Conservation (phyloP, 2,113 vertebrate species). For the Daubentonia madagascariensis region DNA sequence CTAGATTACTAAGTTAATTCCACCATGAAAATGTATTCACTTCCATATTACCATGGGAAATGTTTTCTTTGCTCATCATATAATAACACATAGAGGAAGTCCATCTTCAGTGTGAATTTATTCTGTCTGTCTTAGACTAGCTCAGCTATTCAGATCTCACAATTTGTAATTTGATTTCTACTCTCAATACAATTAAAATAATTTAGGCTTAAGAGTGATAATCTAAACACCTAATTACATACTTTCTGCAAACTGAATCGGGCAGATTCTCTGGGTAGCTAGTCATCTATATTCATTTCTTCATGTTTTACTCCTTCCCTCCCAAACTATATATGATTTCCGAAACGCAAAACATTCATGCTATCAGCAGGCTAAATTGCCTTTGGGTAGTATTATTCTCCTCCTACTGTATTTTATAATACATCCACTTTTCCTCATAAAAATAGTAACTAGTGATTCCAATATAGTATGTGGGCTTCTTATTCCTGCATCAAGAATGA, state of each 20-base stretch:
- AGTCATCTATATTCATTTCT: neutral
- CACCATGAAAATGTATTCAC: neutral
- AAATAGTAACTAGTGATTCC: neutral
- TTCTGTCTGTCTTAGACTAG: neutral
- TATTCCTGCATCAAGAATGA: neutral
- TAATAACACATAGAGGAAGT: neutral
- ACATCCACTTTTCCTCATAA: neutral
- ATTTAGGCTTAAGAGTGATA: conserved; percentile 4
- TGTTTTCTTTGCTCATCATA: neutral
- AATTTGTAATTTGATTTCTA: neutral
- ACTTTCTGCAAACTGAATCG: neutral
- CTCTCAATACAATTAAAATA: conserved; percentile 13
- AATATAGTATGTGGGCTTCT: neutral
- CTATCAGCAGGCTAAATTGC: neutral
- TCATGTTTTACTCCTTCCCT: neutral
- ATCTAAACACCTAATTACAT: neutral
- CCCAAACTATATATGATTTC: neutral
- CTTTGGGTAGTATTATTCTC: neutral
- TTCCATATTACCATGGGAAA: neutral
- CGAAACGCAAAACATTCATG: conserved; percentile 12
- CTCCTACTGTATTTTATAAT: conserved; percentile 14
- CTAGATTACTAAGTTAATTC: conserved; percentile 1
- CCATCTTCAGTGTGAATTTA: neutral
- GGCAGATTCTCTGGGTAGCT: neutral
- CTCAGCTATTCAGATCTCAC: neutral